phyloP scores from a whole-genome alignment of 92 coral and sea anemone genomes.

The Virgularia gustaviana region DNA sequence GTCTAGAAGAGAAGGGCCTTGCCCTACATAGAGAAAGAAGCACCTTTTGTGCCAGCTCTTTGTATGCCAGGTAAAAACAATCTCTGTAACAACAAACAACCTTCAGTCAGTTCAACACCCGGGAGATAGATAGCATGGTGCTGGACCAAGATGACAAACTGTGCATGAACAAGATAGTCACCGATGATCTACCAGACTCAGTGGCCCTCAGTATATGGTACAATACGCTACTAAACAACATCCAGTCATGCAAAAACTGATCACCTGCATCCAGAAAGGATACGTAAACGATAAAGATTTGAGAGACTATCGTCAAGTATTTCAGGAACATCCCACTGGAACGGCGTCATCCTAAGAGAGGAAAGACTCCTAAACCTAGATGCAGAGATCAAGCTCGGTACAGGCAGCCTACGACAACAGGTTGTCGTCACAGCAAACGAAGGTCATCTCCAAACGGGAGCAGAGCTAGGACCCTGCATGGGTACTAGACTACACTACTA shows the following conservation, averaged over 20 bases:
- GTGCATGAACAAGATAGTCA: constrained; percentile 12
- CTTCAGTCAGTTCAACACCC: background rate
- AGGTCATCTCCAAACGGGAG: constrained; percentile 9
- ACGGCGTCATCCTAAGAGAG: constrained; percentile 18
- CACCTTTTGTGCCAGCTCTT: constrained; percentile 21
- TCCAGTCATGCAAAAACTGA: background rate
- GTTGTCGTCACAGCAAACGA: constrained; percentile 17
- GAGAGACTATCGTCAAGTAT: constrained; percentile 21
- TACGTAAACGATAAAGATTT: constrained; percentile 2
- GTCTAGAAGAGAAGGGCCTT: constrained; percentile 12
- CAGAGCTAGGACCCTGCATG: too few relatives aligned
- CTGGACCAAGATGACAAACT: too few relatives aligned
- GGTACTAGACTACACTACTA: too few relatives aligned
- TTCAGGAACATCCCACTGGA: constrained; percentile 17
- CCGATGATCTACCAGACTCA: background rate
- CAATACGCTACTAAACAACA: background rate
- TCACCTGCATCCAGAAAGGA: constrained; percentile 16
- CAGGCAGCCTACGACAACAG: constrained; percentile 9
- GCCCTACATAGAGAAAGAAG: background rate
- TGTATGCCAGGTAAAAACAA: constrained; percentile 15
- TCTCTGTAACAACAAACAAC: background rate
- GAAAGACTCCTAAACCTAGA: constrained; percentile 18
- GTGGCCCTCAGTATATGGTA: background rate
- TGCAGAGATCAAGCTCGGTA: background rate
- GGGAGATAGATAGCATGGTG: too few relatives aligned